Base-by-base conservation (phyloP, 35 echinoderm and acorn worm species). In the Holothuria glaberrima region DNA sequence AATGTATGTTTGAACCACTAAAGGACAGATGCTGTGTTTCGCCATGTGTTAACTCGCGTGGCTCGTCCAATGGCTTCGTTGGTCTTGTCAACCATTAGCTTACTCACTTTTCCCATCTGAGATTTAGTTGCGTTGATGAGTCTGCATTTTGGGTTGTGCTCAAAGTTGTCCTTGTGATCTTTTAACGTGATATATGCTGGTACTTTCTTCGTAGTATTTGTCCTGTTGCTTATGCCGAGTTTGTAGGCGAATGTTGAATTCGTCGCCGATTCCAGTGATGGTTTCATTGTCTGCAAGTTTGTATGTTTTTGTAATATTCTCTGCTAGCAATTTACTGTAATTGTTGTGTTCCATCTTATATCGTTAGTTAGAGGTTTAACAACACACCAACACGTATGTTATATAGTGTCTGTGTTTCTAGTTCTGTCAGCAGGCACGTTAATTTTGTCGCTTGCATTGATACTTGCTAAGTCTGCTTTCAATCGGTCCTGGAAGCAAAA, bases 91-190 rank as follows among this genome's bases (percentile, higher is more conserved):
- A 91, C 54, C 12, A 91, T 91, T 1, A 26, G n/a, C 41, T 92
- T 88, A 83, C 82, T 92, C 6, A 77, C 84, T 29, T 32, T 56
- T 5, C 83, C 90, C 50, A 92, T 83, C 52, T 92, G 86, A 21
- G 58, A 29, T 81, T 89, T 92, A 6, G 91, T 34, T 16, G 91
- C 86, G 67, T 92, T 89, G 56, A 92, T 92, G 1, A 92, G 33
- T 60, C 89, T 83, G 27, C 64, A 88, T 29, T 71, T 24, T 35
- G 62, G 31, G 69, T 88, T 75, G 60, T 88, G 63, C 20, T 14
- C 28, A 58, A 92, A 92, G 71, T 92, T 89, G n/a, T 61, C 70
- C 48, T 89, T 89, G 58, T 92, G 91, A 45, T 91, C 90, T 58
- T 91, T 91, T 21, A 91, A 21, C 19, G 66, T 52, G n/a, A 91